These are phyloP conservation scores for Chrysodeixis includens DNA, from an alignment of 2,888 invertebrate species.

Conservation along the genomic window DNA sequence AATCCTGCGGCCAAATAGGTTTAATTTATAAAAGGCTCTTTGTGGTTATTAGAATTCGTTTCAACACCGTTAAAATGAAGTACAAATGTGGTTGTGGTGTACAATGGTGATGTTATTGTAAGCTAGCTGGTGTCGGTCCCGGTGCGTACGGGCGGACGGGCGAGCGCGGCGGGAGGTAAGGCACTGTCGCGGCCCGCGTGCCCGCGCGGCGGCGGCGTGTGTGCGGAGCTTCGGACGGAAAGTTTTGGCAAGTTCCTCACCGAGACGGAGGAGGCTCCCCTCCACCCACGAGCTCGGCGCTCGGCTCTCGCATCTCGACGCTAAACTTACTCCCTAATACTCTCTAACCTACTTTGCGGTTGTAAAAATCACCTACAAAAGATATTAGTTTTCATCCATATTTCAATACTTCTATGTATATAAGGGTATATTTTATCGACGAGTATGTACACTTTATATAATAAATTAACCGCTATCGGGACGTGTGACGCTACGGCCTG, in stretches of 20 bases:
- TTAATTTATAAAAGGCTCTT: no score
- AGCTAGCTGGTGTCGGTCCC: neutral
- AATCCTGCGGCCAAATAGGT: no score
- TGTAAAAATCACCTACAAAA: constrained; percentile 90
- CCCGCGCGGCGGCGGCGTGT: constrained; percentile 68
- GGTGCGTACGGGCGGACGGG: constrained; percentile 30
- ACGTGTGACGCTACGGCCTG: constrained; percentile 84
- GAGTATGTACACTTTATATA: constrained; percentile 82
- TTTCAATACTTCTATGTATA: constrained; percentile 88
- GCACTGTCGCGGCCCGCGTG: constrained; percentile 77
- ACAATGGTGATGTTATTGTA: no score
- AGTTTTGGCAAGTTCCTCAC: constrained; percentile 85
- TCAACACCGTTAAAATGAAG: no score
- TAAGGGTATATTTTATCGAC: constrained; percentile 88
- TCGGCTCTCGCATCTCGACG: constrained; percentile 83
- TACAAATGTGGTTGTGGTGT: no score
- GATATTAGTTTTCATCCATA: constrained; percentile 89
- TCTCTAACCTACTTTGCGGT: constrained; percentile 88
- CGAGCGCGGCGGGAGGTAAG: constrained; percentile 69
- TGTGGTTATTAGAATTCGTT: no score
- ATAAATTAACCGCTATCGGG: constrained; percentile 80
- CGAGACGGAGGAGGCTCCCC: constrained; percentile 77
- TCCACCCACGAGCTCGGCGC: constrained; percentile 76
- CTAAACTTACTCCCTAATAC: constrained; percentile 83
- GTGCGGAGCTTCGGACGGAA: constrained; percentile 87